Conservation (phyloP, 2,113 vertebrate species). For the Coregonus clupeaformis region DNA sequence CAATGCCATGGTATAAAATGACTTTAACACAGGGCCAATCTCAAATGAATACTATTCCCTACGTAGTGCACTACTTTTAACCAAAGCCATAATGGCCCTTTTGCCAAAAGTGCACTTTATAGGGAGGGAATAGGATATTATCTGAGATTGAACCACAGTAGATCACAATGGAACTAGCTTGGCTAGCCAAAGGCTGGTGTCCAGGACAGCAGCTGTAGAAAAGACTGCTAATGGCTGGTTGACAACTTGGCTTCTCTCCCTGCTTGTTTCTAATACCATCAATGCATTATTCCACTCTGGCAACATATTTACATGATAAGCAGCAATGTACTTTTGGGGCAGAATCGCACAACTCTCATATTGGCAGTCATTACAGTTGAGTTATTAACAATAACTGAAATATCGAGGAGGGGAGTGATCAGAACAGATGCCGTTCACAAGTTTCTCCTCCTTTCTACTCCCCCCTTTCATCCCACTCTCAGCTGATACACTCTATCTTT, state of each 20-base stretch:
- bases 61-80: too few species aligned
- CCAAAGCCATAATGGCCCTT: too few species aligned
- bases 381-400: neutral
- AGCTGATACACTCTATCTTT: neutral
- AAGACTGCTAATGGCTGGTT: neutral
- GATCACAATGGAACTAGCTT: neutral
- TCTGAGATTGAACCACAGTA: neutral
- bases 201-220: conserved; percentile 2
- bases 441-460: neutral
- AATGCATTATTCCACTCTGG: conserved; percentile 27
- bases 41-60: too few species aligned
- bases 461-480: neutral
- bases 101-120: too few species aligned
- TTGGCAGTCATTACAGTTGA: neutral
- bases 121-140: neutral
- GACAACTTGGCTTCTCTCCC: neutral
- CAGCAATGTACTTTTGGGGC: conserved; percentile 28
- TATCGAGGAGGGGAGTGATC: neutral
- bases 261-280: conserved; percentile 10
- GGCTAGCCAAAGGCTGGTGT: neutral
- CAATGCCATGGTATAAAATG: neutral
- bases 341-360: conserved; percentile 16
- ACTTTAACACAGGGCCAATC: neutral
- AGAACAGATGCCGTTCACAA: neutral
- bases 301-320: conserved; percentile 42